Base-by-base conservation (phyloP, 1,140 invertebrate species). In the Amphibalanus amphitrite region DNA sequence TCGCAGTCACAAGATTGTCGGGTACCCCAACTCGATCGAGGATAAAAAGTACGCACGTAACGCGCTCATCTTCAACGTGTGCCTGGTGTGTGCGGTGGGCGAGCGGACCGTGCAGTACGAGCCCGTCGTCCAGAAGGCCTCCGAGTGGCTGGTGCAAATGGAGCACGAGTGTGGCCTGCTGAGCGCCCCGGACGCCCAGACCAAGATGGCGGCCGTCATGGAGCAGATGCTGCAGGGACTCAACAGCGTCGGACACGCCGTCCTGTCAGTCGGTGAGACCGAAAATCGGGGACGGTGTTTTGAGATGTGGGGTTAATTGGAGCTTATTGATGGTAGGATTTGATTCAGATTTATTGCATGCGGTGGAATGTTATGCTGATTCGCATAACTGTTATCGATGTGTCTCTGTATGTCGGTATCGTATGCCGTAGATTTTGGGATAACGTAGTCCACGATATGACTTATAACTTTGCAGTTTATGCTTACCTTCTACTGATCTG, bases 51-150 rank as follows among this genome's bases (percentile, higher is more conserved):
- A 97, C 83, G 86, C 88, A n/a, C 83, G 95, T 73, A 97, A 98
- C 83, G 90, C 91, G 30, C 90, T 93, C 75, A 89, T 95, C 71
- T 98, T 97, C 80, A 98, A 98, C 81, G 80, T 97, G 3, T 97
- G 94, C 79, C 95, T 98, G 81, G 93, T 97, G 0, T 97, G 92
- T 79, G 90, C 95, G 77, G 87, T 88, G 40, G 88, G 88, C 82
- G 88, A 91, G 0, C 85, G 91, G 70, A 93, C 92, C 25, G 89
- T 93, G 26, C 77, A 79, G 29, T 84, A 83, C 79, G 83, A 84
- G 74, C 77, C 81, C 10, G 78, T 84, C 33, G 82, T 84, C 8
- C 82, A 82, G 72, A 84, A 84, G 74, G 74, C 84, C n/a, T 82
- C 82, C 28, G 77, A 79, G 67, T 84, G 84, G 74, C 75, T 84